Percentiles rank a stretch among this genome's conserved stretches.
Evolutionary conservation across 2,113 vertebrate species (phyloP).

Genomic region (Saimiri boliviensis): DNA sequence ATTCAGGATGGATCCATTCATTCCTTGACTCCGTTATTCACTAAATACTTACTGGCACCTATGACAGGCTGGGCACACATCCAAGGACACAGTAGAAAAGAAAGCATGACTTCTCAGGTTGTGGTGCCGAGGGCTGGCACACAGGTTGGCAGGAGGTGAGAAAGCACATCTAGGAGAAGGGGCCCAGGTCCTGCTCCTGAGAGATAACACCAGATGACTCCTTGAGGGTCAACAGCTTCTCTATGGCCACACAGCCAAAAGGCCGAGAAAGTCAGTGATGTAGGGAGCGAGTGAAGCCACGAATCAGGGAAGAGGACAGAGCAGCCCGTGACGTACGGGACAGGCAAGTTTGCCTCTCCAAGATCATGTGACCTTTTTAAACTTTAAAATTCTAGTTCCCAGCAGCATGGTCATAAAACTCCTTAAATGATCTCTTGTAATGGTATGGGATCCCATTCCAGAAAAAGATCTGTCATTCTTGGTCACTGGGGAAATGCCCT

Average conservation of each 20-base stretch:
- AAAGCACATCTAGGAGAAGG: not conserved
- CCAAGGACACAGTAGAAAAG: not conserved
- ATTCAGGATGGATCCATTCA: not conserved
- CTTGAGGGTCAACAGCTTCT: not conserved
- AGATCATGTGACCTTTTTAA: not conserved
- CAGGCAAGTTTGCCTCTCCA: not conserved
- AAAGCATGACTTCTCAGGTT: not conserved
- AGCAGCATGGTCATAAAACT: conserved; percentile 57
- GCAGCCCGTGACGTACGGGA: not conserved
- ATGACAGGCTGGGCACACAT: not conserved
- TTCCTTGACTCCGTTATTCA: not conserved
- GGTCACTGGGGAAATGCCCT: conserved; percentile 44
- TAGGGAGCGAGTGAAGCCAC: not conserved
- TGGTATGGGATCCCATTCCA: conserved; percentile 18
- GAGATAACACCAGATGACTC: not conserved
- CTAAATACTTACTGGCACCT: not conserved
- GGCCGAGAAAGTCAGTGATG: not conserved
- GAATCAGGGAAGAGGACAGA: not conserved
- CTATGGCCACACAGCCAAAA: fast-evolving
- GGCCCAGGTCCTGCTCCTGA: not conserved
- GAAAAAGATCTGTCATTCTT: conserved; percentile 55
- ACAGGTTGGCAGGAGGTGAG: not conserved
- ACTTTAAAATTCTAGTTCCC: conserved; percentile 58
- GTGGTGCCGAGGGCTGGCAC: not conserved
- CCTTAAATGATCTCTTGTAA: conserved; percentile 44